Conservation (phyloP, 2,888 invertebrate species). For the Nymphalis c-album region DNA sequence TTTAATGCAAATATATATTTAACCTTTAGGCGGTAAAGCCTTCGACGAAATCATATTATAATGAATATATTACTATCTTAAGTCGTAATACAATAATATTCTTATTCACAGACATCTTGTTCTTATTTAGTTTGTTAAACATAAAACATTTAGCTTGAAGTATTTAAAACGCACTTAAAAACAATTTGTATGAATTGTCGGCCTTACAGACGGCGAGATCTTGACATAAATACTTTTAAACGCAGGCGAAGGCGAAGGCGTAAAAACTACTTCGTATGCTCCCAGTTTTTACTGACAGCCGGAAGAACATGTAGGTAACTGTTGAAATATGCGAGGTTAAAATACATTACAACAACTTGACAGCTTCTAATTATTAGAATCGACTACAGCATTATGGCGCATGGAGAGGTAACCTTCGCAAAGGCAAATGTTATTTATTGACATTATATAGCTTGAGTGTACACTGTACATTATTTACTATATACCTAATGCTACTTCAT, state of each 20-base stretch:
- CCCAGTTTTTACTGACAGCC: constrained; percentile 44
- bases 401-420: too few relatives aligned
- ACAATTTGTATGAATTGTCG: constrained; percentile 42
- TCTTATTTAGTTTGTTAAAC: not conserved
- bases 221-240: constrained; percentile 56
- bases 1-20: constrained; percentile 1
- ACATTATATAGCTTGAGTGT: too few relatives aligned
- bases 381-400: too few relatives aligned
- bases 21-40: not conserved
- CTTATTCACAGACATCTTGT: not conserved
- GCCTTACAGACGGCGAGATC: constrained; percentile 52
- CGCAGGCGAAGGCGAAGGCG: constrained; percentile 39
- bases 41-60: not conserved
- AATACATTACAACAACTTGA: constrained; percentile 2
- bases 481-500: too few relatives aligned
- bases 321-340: constrained; percentile 24
- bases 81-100: not conserved
- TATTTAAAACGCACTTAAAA: constrained; percentile 22
- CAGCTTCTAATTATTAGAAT: too few relatives aligned
- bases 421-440: too few relatives aligned
- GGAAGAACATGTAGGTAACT: constrained; percentile 54
- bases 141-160: not conserved
- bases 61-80: too few relatives aligned
- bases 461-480: too few relatives aligned
- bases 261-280: constrained; percentile 47